Evolutionary conservation across 2,113 vertebrate species (phyloP).

Genomic region (Python bivittatus): DNA sequence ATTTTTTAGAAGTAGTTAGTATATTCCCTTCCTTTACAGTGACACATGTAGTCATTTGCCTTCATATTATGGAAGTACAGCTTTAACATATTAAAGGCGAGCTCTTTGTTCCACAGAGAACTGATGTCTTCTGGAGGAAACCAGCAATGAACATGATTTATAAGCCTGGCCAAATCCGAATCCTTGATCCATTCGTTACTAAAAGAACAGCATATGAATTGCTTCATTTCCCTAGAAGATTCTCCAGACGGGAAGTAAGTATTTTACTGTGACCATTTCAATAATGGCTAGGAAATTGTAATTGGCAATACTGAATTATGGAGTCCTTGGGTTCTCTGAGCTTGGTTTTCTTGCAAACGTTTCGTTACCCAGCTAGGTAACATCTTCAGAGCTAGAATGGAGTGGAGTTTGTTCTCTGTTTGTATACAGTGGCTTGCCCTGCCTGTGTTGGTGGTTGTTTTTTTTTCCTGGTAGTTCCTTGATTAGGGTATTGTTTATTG

Average conservation of each 20-base stretch:
- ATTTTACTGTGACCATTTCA: constrained; percentile 14
- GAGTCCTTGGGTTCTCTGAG: no score
- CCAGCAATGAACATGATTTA: constrained; percentile 78
- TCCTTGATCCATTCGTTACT: constrained; percentile 78
- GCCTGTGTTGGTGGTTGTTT: no score
- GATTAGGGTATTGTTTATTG: no score
- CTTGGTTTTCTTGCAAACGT: no score
- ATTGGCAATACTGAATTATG: neutral
- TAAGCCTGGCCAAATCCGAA: constrained; percentile 75
- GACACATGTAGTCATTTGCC: neutral
- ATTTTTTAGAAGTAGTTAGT: neutral
- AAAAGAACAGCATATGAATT: constrained; percentile 75
- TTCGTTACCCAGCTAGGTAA: no score
- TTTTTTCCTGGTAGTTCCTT: no score
- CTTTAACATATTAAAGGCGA: neutral
- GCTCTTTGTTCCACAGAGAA: constrained; percentile 60
- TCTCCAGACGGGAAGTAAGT: constrained; percentile 74
- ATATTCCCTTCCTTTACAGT: neutral
- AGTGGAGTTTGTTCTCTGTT: no score
- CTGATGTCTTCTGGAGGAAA: constrained; percentile 79
- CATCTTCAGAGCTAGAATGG: no score
- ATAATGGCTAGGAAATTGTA: neutral
- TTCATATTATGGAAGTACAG: constrained; percentile 3
- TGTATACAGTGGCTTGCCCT: no score
- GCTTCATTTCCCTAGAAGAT: constrained; percentile 73